Percentiles rank a stretch among this genome's conserved stretches.
Evolutionary conservation across 2,113 vertebrate species (phyloP).

Genomic region (Alligator mississippiensis): DNA sequence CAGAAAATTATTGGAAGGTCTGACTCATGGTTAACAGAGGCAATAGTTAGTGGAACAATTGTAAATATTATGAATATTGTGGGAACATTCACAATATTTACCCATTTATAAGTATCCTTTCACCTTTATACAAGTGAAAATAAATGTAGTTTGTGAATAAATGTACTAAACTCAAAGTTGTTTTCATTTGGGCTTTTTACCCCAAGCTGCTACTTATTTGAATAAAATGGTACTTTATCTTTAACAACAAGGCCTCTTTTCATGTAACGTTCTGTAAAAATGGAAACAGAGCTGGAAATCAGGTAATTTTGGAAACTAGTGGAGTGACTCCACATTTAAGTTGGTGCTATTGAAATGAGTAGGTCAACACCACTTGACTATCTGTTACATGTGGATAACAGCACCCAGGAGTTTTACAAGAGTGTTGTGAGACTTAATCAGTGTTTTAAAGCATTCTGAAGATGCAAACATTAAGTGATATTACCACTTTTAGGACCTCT

Average conservation of each 20-base stretch:
- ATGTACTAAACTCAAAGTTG: not conserved
- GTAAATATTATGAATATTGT: not conserved
- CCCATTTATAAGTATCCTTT: not conserved
- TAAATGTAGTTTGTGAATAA: not conserved
- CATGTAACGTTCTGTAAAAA: not conserved
- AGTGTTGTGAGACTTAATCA: not conserved
- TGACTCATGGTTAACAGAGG: not conserved
- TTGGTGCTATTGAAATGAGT: not conserved
- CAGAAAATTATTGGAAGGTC: not conserved
- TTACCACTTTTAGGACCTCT: not conserved
- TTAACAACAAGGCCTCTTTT: not conserved
- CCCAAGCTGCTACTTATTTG: not conserved
- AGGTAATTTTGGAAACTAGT: not conserved
- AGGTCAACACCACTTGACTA: not conserved
- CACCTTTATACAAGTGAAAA: not conserved
- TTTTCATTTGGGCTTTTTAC: not conserved
- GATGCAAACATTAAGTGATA: not conserved
- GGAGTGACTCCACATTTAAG: not conserved
- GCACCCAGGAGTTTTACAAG: too few relatives aligned
- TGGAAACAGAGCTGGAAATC: not conserved
- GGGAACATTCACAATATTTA: not conserved
- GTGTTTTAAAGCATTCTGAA: not conserved
- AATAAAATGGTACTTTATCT: not conserved
- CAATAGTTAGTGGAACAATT: not conserved
- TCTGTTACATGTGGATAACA: not conserved